Conservation (phyloP, 2,888 invertebrate species). For the Julus scandinavius region DNA sequence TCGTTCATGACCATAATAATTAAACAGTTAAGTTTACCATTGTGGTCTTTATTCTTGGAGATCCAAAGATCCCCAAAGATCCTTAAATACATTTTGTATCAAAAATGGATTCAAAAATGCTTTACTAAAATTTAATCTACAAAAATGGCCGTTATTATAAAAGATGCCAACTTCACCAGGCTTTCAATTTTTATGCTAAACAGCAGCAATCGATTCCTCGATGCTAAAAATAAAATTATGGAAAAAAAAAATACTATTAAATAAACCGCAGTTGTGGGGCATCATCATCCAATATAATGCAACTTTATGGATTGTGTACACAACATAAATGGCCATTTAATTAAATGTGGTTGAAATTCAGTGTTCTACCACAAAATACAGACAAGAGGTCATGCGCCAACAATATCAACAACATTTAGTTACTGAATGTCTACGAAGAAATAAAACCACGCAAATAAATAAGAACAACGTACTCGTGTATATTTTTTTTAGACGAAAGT, state of each 20-base stretch:
- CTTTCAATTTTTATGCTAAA: neutral
- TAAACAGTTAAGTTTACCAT: no score
- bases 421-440: neutral
- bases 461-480: neutral
- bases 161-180: neutral
- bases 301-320: neutral
- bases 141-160: neutral
- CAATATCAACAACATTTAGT: neutral
- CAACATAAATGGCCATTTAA: neutral
- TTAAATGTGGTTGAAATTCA: neutral
- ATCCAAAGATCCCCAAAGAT: no score
- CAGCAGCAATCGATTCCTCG: neutral
- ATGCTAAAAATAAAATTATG: neutral
- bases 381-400: neutral
- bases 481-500: no score
- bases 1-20: no score
- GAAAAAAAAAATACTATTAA: neutral
- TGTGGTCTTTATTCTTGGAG: no score
- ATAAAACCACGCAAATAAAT: neutral
- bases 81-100: no score
- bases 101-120: no score
- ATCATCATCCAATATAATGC: conserved; percentile 16
- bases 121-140: no score
- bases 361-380: neutral
- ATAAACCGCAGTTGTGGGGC: neutral